phyloP scores from a whole-genome alignment of 2,888 invertebrate species.

The Diaprepes abbreviatus region DNA sequence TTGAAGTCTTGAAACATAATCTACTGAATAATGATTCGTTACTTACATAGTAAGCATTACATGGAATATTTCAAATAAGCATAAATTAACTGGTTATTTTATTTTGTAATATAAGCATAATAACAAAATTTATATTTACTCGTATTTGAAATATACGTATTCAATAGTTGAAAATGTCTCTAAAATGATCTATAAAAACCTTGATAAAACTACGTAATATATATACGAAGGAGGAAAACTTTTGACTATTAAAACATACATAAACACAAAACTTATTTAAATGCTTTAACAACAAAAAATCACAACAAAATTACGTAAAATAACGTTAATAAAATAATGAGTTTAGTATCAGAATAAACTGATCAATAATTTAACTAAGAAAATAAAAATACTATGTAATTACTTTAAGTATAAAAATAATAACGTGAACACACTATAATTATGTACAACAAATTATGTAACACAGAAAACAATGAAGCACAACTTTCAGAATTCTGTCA shows the following conservation, averaged over 20 bases:
- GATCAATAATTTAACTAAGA: constrained; percentile 60
- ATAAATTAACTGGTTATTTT: too few species aligned
- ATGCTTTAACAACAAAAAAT: constrained; percentile 60
- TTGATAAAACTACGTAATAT: too few species aligned
- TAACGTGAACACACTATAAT: constrained; percentile 64
- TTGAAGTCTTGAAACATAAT: too few species aligned
- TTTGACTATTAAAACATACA: constrained; percentile 12
- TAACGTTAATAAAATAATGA: constrained; percentile 57
- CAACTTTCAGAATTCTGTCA: neutral
- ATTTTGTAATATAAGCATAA: too few species aligned
- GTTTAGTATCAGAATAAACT: constrained; percentile 61
- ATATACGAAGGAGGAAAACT: neutral
- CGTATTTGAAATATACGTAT: too few species aligned
- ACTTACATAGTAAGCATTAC: too few species aligned
- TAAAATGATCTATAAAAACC: too few species aligned
- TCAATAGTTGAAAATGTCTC: too few species aligned
- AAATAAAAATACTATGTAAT: constrained; percentile 55
- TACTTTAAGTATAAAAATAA: constrained; percentile 62
- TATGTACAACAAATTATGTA: constrained; percentile 64
- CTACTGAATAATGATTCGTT: too few species aligned
- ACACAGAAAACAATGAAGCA: constrained; percentile 42
- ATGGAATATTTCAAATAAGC: too few species aligned
- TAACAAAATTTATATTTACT: too few species aligned
- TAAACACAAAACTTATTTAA: constrained; percentile 46
- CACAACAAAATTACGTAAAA: constrained; percentile 65